Evolutionary conservation across 2,888 invertebrate genomes (phyloP), one percentile per base, ranked within the genome.

Genomic region (Sceliomorpha sp.): DNA sequence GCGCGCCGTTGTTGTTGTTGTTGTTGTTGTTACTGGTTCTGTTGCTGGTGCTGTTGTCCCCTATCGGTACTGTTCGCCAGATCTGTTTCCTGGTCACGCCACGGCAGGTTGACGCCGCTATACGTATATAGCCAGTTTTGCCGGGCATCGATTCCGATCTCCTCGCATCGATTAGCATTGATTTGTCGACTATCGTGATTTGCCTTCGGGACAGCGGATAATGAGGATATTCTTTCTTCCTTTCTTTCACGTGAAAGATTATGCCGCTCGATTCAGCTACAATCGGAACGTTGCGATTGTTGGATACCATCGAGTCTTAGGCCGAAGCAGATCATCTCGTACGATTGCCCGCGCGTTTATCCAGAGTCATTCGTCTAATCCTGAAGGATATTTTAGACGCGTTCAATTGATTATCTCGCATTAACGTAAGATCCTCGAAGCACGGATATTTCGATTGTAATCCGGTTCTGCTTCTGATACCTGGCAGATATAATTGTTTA

Each of bases 31-130:
- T 48, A 34, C n/a, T n/a, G n/a, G n/a, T n/a, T n/a, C n/a, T n/a
- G n/a, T n/a, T n/a, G n/a, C n/a, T 32, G 31, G n/a, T n/a, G n/a
- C 44, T 64, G 75, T 75, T 62, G 44, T 72, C 67, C 64, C 60
- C 42, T 34, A 40, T 47, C 53, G 55, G 50, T 59, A 55, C 48
- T 50, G 26, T 24, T 68, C 53, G 48, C 56, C 64, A 70, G 74
- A 76, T 76, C 71, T 60, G 72, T 83, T 84, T 83, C 83, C 84
- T 82, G 83, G 84, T 84, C 83, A 83, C 82, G 82, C 73, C 76
- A 79, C 75, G 81, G 80, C 84, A 84, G 84, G 84, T 84, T 83
- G 81, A 82, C 79, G 78, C 75, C 75, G 74, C 68, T 72, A 63
- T 50, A 66, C 64, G 44, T 56, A 74, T 36, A 36, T n/a, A n/a